A percentile compares a stretch with the other conserved stretches of the same genome.
Conservation (phyloP, 2,113 vertebrate species). For the Sapayoa aenigma region DNA sequence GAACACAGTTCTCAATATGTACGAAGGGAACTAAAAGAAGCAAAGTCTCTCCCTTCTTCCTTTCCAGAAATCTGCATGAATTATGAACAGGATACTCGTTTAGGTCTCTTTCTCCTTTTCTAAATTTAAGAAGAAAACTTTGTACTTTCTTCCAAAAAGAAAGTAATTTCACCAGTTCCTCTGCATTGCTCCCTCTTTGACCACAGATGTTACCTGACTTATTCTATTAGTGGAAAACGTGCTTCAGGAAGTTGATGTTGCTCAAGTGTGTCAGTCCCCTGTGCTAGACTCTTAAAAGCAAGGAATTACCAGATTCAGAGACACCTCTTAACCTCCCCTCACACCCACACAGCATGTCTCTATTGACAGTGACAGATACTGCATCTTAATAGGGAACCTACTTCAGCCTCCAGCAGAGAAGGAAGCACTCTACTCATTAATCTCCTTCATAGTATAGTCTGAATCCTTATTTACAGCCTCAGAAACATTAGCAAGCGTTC, state of each 20-base stretch:
- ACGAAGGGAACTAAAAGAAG: neutral
- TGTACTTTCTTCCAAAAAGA: neutral
- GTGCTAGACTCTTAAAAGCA: constrained; percentile 11
- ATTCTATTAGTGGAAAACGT: neutral
- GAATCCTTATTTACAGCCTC: constrained; percentile 61
- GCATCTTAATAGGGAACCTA: constrained; percentile 63
- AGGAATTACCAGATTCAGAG: constrained; percentile 27
- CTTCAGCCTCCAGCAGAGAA: constrained; percentile 56
- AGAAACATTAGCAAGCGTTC: constrained; percentile 40
- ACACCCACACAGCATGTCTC: constrained; percentile 56
- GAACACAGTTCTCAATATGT: neutral
- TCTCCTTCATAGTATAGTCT: constrained; percentile 34
- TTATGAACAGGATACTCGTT: neutral
- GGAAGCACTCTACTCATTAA: constrained; percentile 59
- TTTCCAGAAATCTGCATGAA: neutral
- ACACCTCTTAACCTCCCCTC: constrained; percentile 48
- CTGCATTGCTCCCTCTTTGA: neutral
- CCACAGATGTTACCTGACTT: neutral
- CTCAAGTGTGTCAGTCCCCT: neutral
- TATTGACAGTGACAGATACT: constrained; percentile 66
- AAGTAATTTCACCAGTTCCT: neutral
- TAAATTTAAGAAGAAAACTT: neutral
- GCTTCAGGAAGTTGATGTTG: neutral
- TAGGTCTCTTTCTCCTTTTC: neutral
- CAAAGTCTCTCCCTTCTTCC: neutral